Evolutionary conservation across 2,113 vertebrate species (phyloP), one percentile per base, ranked within the genome.

Genomic region (Coptodon bakossiorum): DNA sequence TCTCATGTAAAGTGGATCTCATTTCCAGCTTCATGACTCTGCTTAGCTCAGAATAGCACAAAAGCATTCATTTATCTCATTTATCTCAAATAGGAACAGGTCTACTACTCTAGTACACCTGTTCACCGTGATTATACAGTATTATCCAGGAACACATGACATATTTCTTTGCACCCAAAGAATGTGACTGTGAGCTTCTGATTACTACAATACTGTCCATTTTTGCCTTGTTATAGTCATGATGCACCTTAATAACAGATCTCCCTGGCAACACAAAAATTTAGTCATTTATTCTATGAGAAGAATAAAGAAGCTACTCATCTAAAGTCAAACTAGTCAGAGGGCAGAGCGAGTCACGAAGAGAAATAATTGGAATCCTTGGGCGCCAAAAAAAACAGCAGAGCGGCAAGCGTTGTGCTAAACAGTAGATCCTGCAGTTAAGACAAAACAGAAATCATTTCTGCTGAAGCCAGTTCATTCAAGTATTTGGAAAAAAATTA

Each of bases 61-160:
- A 68, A 68, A 24, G 3, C n/a, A 43, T 71, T 43, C 7, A 71
- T 71, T 43, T 43, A 71, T 43, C 66, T 71, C 5, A 43, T 43
- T 63, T 0, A 63, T 36, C 59, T 36, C 31, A 63, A 76, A 48
- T 29, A 76, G 40, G 22, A 73, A 73, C 38, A 27, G 9, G 40
- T 48, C 22, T 48, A 45, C 59, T 63, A 34, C 14, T 43, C 68
- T 22, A 14, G 13, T 45, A 3, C 24, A 45, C 68, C 68, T 73
- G 14, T 73, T 73, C 29, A 73, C 68, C 10, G 5, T 10, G 22
- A 17, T 48, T 29, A 76, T 1, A 6, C 68, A 73, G 40, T 45
- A 73, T 27, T 73, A 45, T 24, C 0, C 7, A 43, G 12, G n/a
- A 43, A 3, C 38, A 24, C 38, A 24, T 0, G n/a, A 73, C 0